Evolutionary conservation across 2,888 invertebrate genomes (phyloP).

Genomic region (Caenorhabditis sp.): DNA sequence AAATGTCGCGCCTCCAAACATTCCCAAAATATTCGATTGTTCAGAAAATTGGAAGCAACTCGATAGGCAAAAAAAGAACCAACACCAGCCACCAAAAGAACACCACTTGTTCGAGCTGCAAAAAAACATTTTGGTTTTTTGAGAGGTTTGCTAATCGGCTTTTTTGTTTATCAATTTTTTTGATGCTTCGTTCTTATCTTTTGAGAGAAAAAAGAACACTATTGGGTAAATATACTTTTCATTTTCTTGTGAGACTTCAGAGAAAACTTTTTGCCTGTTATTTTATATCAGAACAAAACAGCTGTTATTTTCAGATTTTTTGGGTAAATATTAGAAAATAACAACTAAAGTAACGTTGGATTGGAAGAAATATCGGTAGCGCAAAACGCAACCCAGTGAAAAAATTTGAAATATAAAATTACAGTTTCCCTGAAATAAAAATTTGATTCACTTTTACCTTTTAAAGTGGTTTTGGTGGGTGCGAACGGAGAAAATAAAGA

Average conservation of each 20-base stretch:
- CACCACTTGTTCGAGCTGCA: slow-evolving; percentile 66
- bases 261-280: neutral
- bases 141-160: neutral
- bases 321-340: slow-evolving; percentile 3
- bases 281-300: neutral
- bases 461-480: slow-evolving; percentile 20
- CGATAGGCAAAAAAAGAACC: slow-evolving; percentile 69
- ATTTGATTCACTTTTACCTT: slow-evolving; percentile 18
- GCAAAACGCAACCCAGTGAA: no score
- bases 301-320: neutral
- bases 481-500: slow-evolving; percentile 45
- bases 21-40: slow-evolving; percentile 53
- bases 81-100: slow-evolving; percentile 68
- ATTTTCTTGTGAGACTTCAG: neutral
- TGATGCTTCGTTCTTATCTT: neutral
- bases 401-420: no score
- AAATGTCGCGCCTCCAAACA: slow-evolving; percentile 58
- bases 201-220: neutral
- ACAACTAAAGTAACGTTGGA: neutral
- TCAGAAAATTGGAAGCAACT: slow-evolving; percentile 54
- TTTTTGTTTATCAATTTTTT: neutral
- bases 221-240: no score
- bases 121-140: slow-evolving; percentile 14
- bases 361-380: no score
- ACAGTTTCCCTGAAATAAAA: no score